These are phyloP conservation scores for Drosophila busckii DNA, from an alignment of 1,140 invertebrate species.

Conservation along the genomic window DNA sequence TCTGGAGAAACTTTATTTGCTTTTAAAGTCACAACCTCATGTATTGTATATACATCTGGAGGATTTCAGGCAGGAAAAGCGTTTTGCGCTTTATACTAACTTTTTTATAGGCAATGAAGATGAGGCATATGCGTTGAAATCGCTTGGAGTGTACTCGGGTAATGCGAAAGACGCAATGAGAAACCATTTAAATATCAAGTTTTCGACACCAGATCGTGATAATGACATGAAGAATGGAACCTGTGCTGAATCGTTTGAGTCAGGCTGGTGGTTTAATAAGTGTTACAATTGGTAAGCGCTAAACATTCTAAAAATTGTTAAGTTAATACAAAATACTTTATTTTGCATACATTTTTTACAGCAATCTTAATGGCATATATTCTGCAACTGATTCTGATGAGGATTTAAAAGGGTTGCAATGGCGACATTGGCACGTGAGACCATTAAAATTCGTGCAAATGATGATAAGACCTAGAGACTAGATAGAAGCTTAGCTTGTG, in stretches of 20 bases:
- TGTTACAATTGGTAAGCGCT: not conserved
- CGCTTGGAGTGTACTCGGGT: conserved; percentile 2
- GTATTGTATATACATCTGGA: conserved; percentile 5
- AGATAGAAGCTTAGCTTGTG: too few relatives aligned
- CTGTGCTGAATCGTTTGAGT: not conserved
- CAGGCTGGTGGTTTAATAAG: conserved; percentile 8
- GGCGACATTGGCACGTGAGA: not conserved
- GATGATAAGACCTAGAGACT: conserved; percentile 16
- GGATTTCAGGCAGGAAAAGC: not conserved
- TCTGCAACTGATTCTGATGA: not conserved
- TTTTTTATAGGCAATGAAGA: not conserved
- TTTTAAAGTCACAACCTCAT: not conserved
- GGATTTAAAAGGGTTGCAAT: too few relatives aligned
- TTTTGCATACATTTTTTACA: not conserved
- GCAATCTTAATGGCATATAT: conserved; percentile 11
- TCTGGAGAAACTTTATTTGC: conserved; percentile 14
- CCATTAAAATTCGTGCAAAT: conserved; percentile 14
- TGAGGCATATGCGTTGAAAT: not conserved
- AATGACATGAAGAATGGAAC: not conserved
- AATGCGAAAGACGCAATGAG: conserved; percentile 4
- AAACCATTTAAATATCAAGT: not conserved
- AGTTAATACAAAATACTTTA: not conserved
- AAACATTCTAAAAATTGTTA: not conserved
- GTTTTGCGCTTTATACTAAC: conserved; percentile 7
- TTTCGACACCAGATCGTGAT: conserved; percentile 6